phyloP scores from a whole-genome alignment of 2,113 vertebrate species.

The Axis porcinus region DNA sequence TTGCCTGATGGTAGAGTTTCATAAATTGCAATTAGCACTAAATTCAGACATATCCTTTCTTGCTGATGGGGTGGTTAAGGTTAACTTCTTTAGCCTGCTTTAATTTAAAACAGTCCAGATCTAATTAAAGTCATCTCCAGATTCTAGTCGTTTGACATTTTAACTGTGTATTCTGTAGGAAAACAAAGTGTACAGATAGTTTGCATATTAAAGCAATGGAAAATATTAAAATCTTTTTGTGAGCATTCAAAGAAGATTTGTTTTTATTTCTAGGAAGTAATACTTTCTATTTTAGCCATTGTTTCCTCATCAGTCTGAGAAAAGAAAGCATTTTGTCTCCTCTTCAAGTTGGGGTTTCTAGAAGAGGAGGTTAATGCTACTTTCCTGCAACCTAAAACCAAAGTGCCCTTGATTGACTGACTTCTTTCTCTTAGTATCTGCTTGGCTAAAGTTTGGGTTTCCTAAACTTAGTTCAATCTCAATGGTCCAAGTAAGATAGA shows the following conservation, averaged over 20 bases:
- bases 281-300: neutral
- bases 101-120: neutral
- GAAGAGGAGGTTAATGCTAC: neutral
- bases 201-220: neutral
- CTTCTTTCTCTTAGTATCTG: neutral
- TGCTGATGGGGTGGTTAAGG: neutral
- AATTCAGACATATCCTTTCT: neutral
- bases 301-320: neutral
- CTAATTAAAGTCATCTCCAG: neutral
- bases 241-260: neutral
- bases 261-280: neutral
- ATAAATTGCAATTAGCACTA: neutral
- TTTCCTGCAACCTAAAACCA: neutral
- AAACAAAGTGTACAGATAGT: neutral
- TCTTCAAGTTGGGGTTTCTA: neutral
- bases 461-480: neutral
- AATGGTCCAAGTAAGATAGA: neutral
- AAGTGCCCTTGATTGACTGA: neutral
- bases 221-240: neutral
- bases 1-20: neutral
- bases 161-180: neutral
- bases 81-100: neutral
- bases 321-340: neutral
- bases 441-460: constrained; percentile 35
- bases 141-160: neutral